Conservation (phyloP, 2,888 invertebrate species). For the Metopia argyrocephala region DNA sequence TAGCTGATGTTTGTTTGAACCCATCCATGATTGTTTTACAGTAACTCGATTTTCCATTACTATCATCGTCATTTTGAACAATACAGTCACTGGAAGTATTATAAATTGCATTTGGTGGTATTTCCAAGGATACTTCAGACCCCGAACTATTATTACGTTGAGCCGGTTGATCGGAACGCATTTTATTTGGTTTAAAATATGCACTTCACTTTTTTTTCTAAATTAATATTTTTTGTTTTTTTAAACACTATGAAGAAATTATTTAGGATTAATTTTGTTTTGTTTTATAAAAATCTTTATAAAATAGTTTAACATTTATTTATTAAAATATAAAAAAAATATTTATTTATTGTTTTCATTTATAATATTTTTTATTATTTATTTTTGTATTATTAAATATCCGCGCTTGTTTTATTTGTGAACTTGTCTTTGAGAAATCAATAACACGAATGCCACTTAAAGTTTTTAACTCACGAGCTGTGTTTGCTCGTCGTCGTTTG, state of each 20-base stretch:
- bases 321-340: too few species aligned
- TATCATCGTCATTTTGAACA: conserved; percentile 79
- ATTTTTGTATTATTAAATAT: conserved; percentile 40
- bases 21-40: conserved; percentile 70
- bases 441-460: conserved; percentile 62
- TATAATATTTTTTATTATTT: conserved; percentile 20
- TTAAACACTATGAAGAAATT: conserved; percentile 20
- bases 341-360: background rate
- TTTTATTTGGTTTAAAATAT: conserved; percentile 44
- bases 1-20: conserved; percentile 78
- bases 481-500: conserved; percentile 40
- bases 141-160: conserved; percentile 66
- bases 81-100: conserved; percentile 76
- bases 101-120: conserved; percentile 75
- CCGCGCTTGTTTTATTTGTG: conserved; percentile 54
- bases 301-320: conserved; percentile 17
- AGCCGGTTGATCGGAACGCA: conserved; percentile 62
- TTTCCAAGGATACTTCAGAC: conserved; percentile 75
- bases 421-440: conserved; percentile 64
- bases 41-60: conserved; percentile 68
- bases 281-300: background rate
- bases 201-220: background rate
- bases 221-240: conserved; percentile 6
- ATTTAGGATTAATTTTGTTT: background rate
- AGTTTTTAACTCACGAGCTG: conserved; percentile 56